Evolutionary conservation across 2,797 vertebrate genomes (phyloP).

Genomic region (Ammospiza maritima): DNA sequence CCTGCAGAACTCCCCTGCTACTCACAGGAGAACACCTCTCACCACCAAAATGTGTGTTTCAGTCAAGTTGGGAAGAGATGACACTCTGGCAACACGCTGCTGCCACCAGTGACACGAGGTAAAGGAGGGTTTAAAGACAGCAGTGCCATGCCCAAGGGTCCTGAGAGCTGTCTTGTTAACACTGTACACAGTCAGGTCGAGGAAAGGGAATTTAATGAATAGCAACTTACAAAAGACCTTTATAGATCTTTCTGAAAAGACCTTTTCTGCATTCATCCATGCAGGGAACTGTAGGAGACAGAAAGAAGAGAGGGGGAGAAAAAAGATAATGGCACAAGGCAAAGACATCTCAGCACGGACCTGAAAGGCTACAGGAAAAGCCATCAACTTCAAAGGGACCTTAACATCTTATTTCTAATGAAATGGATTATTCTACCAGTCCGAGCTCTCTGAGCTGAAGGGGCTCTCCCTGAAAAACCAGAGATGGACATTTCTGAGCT

Average conservation of each 20-base stretch:
- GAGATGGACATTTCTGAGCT: not conserved
- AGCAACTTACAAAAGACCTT: not conserved
- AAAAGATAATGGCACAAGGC: not conserved
- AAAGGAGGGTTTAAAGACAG: not conserved
- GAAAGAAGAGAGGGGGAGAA: not conserved
- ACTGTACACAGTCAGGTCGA: not conserved
- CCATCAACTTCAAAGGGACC: constrained; percentile 1
- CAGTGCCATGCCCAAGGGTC: not conserved
- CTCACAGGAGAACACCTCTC: not conserved
- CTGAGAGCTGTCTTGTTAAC: not conserved
- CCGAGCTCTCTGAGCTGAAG: not conserved
- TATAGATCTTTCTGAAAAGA: not conserved
- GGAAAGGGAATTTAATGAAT: not conserved
- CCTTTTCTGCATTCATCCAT: constrained; percentile 2
- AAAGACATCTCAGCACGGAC: not conserved
- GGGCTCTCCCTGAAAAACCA: not conserved
- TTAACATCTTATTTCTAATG: not conserved
- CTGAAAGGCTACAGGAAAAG: constrained; percentile 17
- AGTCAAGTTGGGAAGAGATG: not conserved
- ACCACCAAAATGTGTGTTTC: not conserved
- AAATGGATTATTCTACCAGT: not conserved
- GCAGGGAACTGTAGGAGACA: not conserved
- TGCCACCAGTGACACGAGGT: not conserved
- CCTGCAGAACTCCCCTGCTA: not conserved
- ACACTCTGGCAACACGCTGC: not conserved